A percentile compares a stretch with the other conserved stretches of the same genome.
Conservation (phyloP, 2,113 vertebrate species). For the Urocitellus parryii region DNA sequence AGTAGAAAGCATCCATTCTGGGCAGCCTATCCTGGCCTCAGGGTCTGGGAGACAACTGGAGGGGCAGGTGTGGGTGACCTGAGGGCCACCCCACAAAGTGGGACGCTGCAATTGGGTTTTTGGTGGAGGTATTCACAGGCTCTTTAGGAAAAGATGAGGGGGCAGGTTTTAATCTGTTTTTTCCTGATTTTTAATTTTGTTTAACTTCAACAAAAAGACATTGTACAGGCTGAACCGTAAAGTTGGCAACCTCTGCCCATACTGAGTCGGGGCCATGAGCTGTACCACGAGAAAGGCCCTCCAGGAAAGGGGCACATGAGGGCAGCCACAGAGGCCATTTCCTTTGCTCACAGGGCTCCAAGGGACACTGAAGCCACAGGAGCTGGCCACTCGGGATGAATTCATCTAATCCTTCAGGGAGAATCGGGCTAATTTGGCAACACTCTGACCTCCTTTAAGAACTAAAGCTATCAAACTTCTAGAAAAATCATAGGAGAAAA, state of each 20-base stretch:
- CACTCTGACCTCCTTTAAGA: not conserved
- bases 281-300: not conserved
- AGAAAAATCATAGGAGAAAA: not conserved
- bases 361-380: not conserved
- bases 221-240: not conserved
- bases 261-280: not conserved
- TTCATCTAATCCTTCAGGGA: not conserved
- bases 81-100: not conserved
- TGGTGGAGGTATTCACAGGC: not conserved
- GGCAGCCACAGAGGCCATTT: not conserved
- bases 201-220: not conserved
- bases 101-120: not conserved
- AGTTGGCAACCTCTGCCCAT: not conserved
- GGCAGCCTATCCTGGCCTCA: not conserved
- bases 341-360: not conserved
- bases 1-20: not conserved
- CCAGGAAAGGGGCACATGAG: not conserved
- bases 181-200: constrained; percentile 14
- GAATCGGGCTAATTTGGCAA: not conserved
- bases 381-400: not conserved
- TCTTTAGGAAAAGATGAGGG: not conserved
- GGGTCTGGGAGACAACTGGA: not conserved
- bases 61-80: not conserved
- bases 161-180: not conserved
- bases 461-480: not conserved